Percentiles rank a stretch among this genome's conserved stretches.
phyloP scores from a whole-genome alignment of 35 echinoderm and acorn worm species.

The Heliocidaris erythrogramma region DNA sequence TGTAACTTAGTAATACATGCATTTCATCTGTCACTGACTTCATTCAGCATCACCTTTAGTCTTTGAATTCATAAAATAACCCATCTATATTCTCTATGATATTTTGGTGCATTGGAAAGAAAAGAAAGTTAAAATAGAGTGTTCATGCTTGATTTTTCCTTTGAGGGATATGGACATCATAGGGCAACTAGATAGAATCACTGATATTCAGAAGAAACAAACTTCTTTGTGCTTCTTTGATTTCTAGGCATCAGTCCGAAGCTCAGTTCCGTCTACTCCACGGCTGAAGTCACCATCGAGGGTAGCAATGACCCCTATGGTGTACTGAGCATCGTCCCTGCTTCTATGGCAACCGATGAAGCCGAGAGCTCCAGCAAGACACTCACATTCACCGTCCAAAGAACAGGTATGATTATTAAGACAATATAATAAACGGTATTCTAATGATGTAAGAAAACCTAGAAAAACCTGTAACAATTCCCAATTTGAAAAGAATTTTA shows the following conservation, averaged over 20 bases:
- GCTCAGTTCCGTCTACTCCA: slow-evolving; percentile 64
- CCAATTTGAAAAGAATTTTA: no score
- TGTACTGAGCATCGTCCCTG: slow-evolving; percentile 75
- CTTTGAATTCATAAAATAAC: no score
- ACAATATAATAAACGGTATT: neutral
- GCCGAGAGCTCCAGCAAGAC: slow-evolving; percentile 67
- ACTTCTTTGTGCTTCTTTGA: neutral
- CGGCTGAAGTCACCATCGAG: slow-evolving; percentile 77
- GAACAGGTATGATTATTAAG: slow-evolving; percentile 67
- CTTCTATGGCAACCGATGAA: slow-evolving; percentile 58
- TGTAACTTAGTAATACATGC: neutral
- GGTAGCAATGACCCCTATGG: slow-evolving; percentile 96
- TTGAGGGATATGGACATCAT: no score
- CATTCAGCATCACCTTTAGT: no score
- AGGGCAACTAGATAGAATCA: no score
- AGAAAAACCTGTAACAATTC: no score
- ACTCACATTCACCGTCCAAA: slow-evolving; percentile 61
- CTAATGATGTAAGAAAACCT: neutral
- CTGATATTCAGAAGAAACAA: neutral
- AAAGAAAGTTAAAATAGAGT: no score
- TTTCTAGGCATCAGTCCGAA: slow-evolving; percentile 63
- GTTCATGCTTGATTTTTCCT: no score
- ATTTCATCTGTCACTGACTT: neutral
- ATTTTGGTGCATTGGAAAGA: no score
- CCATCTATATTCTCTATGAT: no score